Evolutionary conservation across 2,113 vertebrate species (phyloP).

Genomic region (Macrotus californicus): DNA sequence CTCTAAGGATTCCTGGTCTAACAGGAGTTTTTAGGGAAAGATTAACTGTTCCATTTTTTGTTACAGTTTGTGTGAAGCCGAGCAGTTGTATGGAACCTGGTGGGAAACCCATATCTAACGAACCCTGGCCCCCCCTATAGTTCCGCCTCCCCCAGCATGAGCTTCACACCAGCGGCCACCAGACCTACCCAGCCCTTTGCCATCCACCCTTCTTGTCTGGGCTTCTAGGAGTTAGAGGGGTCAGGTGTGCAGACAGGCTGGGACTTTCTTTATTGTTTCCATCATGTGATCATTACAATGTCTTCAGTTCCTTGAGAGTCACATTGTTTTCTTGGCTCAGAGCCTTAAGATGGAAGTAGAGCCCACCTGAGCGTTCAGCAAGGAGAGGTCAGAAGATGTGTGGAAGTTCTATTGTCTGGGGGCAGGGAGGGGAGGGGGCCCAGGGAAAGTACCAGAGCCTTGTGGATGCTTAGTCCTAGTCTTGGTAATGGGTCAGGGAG

Average conservation of each 20-base stretch:
- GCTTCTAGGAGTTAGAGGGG: not conserved
- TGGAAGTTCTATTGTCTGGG: not conserved
- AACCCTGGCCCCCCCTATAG: not conserved
- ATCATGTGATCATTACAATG: not conserved
- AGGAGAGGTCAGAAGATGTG: not conserved
- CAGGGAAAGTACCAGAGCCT: not conserved
- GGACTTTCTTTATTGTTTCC: not conserved
- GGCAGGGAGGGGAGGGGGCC: accelerated
- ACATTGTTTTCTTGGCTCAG: not conserved
- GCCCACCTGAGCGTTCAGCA: not conserved
- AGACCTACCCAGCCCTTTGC: not conserved
- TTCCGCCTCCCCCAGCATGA: accelerated
- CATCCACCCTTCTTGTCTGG: not conserved
- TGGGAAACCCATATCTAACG: not conserved
- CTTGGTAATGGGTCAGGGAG: not conserved
- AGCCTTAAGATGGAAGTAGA: not conserved
- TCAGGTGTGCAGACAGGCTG: not conserved
- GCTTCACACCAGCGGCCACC: not conserved
- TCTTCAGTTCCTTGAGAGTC: not conserved
- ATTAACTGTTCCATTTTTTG: not conserved
- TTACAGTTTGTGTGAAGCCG: not conserved
- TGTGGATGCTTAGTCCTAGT: not conserved
- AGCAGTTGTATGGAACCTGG: not conserved
- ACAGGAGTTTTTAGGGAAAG: not conserved
- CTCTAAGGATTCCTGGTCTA: not conserved